A percentile compares a stretch with the other conserved stretches of the same genome.
These are phyloP conservation scores for Lasiommata megera DNA, from an alignment of 2,888 invertebrate species.

Conservation along the genomic window DNA sequence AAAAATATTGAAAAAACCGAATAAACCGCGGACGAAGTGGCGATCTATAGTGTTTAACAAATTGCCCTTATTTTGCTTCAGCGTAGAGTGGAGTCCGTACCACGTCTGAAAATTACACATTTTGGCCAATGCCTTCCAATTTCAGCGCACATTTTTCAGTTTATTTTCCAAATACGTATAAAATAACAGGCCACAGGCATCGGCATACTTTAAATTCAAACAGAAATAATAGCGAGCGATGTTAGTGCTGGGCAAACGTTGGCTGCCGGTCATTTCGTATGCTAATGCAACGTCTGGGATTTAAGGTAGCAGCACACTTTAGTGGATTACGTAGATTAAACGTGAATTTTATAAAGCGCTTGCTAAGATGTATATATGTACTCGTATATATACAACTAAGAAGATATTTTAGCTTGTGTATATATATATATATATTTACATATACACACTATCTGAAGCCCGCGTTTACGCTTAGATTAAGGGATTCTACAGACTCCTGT, in stretches of 20 bases:
- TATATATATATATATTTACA: no score
- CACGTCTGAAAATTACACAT: not conserved
- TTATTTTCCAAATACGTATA: constrained; percentile 23
- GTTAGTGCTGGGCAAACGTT: constrained; percentile 24
- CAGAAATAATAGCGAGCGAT: constrained; percentile 32
- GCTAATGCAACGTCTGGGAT: constrained; percentile 26
- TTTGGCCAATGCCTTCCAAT: not conserved
- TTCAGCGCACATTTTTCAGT: not conserved
- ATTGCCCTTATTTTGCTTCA: no score
- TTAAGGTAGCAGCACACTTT: constrained; percentile 10
- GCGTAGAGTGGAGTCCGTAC: not conserved
- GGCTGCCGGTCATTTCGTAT: constrained; percentile 32
- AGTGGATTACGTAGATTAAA: not conserved
- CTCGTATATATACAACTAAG: no score
- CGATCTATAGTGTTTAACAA: no score
- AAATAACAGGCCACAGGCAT: constrained; percentile 30
- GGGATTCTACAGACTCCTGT: no score
- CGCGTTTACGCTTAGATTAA: no score
- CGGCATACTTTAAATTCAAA: constrained; percentile 44
- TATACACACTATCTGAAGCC: no score
- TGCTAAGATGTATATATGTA: no score
- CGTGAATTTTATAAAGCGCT: not conserved
- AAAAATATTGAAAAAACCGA: no score
- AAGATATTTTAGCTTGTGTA: no score
- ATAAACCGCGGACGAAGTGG: no score